Evolutionary conservation across 2,113 vertebrate genomes (phyloP).

Genomic region (Lepus timidus): DNA sequence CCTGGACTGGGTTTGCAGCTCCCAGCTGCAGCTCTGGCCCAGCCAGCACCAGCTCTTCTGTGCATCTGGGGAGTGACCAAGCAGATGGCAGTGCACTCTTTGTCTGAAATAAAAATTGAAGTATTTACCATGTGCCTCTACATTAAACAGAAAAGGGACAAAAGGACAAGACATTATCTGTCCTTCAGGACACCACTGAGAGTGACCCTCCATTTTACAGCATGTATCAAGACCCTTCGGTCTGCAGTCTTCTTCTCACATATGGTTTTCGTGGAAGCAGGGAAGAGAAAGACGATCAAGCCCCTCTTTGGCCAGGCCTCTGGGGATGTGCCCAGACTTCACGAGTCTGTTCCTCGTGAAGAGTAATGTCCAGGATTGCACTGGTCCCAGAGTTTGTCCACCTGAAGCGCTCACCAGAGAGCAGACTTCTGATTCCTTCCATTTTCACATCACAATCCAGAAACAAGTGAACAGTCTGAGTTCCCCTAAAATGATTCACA

Average conservation of each 20-base stretch:
- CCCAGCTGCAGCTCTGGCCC: too few relatives aligned
- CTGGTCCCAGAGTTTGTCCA: background rate
- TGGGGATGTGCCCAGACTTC: background rate
- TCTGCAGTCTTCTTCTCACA: too few relatives aligned
- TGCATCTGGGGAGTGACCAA: too few relatives aligned
- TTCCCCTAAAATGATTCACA: conserved; percentile 18
- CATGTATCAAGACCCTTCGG: background rate
- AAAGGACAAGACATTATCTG: background rate
- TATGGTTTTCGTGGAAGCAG: too few relatives aligned
- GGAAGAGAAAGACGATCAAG: background rate
- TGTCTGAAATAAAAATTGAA: too few relatives aligned
- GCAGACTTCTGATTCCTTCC: background rate
- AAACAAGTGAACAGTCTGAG: background rate
- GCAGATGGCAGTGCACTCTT: too few relatives aligned
- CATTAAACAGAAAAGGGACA: background rate
- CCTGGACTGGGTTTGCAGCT: too few relatives aligned
- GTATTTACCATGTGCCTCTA: background rate
- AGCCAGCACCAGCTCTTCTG: too few relatives aligned
- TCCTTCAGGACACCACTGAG: conserved; percentile 4
- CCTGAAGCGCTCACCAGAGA: conserved; percentile 18
- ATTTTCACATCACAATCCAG: conserved; percentile 23
- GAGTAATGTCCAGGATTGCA: background rate
- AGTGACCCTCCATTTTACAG: conserved; percentile 33
- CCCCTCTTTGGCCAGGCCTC: background rate
- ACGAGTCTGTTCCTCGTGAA: background rate